Conservation (phyloP, 2,113 vertebrate species). For the Vimba vimba region DNA sequence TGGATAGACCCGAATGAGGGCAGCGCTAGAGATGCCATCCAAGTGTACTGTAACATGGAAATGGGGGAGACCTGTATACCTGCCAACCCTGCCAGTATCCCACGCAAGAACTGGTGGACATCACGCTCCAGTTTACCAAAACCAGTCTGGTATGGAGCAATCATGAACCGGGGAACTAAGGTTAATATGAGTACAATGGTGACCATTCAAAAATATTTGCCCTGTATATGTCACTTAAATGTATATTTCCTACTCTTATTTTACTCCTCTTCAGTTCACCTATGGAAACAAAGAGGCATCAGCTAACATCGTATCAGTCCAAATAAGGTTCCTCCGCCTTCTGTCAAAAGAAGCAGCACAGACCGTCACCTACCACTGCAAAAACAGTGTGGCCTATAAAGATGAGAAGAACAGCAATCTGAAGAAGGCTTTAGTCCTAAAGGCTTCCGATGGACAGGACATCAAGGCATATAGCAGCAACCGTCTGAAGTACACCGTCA, state of each 20-base stretch:
- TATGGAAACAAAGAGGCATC: conserved; percentile 84
- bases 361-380: conserved; percentile 92
- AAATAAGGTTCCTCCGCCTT: conserved; percentile 92
- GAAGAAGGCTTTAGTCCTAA: conserved; percentile 90
- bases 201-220: not conserved
- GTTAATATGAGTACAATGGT: conserved; percentile 71
- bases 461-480: conserved; percentile 87
- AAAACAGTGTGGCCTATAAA: conserved; percentile 89
- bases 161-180: conserved; percentile 87
- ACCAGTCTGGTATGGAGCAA: conserved; percentile 89
- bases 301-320: conserved; percentile 84
- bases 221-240: not conserved
- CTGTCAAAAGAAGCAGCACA: conserved; percentile 93
- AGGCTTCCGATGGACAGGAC: conserved; percentile 89
- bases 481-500: conserved; percentile 86
- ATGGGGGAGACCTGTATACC: conserved; percentile 93
- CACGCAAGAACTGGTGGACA: conserved; percentile 92
- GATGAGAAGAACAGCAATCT: conserved; percentile 82
- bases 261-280: conserved; percentile 77
- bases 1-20: conserved; percentile 98
- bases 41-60: conserved; percentile 95
- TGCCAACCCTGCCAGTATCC: conserved; percentile 84
- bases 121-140: conserved; percentile 74
- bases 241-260: not conserved
- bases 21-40: conserved; percentile 90